Evolutionary conservation across 2,797 vertebrate species (phyloP).

Genomic region (Tenualosa ilisha): DNA sequence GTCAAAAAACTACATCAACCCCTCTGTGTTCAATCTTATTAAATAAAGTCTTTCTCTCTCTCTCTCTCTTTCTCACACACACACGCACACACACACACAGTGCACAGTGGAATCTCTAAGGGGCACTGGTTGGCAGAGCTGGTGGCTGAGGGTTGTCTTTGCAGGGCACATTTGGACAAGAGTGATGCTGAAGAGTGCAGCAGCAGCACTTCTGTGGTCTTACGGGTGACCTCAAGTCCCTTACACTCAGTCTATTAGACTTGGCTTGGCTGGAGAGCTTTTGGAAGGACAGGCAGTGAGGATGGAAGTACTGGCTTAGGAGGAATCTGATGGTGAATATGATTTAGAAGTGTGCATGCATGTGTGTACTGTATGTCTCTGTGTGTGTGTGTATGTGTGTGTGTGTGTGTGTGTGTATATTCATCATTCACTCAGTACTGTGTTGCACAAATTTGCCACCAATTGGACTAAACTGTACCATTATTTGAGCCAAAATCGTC

Average conservation of each 20-base stretch:
- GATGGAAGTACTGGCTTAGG: neutral
- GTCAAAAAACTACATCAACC: neutral
- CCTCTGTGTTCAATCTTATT: neutral
- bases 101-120: neutral
- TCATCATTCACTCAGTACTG: neutral
- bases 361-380: too few species aligned
- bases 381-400: neutral
- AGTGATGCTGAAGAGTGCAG: conserved; percentile 29
- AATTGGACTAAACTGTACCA: neutral
- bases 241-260: neutral
- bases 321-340: too few species aligned
- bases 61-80: neutral
- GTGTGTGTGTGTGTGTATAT: neutral
- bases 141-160: conserved; percentile 18
- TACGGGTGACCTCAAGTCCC: conserved; percentile 28
- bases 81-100: conserved; percentile 5
- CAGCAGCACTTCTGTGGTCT: conserved; percentile 31
- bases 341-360: too few species aligned
- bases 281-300: neutral
- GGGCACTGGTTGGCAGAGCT: neutral
- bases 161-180: neutral
- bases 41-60: neutral
- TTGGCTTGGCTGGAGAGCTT: neutral
- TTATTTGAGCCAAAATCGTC: neutral
- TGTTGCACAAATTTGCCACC: neutral